Conservation (phyloP, 2,113 vertebrate genomes). For the Callopanchax toddi region DNA sequence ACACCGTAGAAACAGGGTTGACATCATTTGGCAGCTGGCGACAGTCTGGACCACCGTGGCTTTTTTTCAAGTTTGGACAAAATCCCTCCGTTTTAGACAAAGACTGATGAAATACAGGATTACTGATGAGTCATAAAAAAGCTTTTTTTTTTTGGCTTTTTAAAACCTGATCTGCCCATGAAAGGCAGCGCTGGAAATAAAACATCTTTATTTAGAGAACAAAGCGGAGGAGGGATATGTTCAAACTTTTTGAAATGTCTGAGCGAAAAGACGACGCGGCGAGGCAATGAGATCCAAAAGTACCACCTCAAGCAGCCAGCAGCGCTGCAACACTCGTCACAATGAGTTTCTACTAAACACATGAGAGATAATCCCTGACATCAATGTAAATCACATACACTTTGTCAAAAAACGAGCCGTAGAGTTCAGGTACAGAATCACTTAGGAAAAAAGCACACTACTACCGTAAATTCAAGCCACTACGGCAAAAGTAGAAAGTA, state of each 20-base stretch:
- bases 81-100: constrained; percentile 57
- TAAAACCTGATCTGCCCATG: constrained; percentile 58
- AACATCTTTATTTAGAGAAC: constrained; percentile 41
- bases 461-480: constrained; percentile 74
- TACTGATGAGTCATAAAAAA: constrained; percentile 56
- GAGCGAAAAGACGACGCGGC: constrained; percentile 27
- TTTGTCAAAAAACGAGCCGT: constrained; percentile 62
- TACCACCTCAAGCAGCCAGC: constrained; percentile 48
- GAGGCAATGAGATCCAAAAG: constrained; percentile 25
- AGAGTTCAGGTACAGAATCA: constrained; percentile 76
- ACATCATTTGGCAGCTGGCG: constrained; percentile 73
- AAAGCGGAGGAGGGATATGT: constrained; percentile 39
- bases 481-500: constrained; percentile 65
- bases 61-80: constrained; percentile 57
- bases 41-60: constrained; percentile 71
- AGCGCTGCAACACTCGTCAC: constrained; percentile 55
- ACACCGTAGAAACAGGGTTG: constrained; percentile 73
- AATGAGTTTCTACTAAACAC: constrained; percentile 58
- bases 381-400: constrained; percentile 77
- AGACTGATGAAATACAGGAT: constrained; percentile 61
- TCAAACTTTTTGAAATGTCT: constrained; percentile 36
- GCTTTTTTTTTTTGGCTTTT: constrained; percentile 48
- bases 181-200: constrained; percentile 51
- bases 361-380: constrained; percentile 77
- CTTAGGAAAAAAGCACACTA: constrained; percentile 75